These are phyloP conservation scores for Aphrocallistes beatrix DNA, from an alignment of 37 sponge, comb jelly and placozoan genomes.

Conservation along the genomic window DNA sequence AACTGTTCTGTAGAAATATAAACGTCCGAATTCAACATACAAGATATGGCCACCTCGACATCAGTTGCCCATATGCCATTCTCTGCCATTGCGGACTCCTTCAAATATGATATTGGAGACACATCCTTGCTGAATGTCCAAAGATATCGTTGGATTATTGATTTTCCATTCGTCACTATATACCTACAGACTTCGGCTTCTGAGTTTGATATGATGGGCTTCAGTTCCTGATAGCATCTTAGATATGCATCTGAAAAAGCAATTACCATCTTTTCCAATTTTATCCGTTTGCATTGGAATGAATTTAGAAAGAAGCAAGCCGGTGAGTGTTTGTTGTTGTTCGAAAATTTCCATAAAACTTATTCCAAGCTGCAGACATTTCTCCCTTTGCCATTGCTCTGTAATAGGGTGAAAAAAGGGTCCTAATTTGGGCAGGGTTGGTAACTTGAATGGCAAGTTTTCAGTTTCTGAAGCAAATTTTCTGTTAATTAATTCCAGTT, in stretches of 20 bases:
- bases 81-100: no score
- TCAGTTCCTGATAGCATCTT: neutral
- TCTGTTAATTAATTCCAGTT: neutral
- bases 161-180: neutral
- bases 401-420: neutral
- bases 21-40: no score
- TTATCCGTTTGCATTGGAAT: neutral
- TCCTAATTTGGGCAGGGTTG: neutral
- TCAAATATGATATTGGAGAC: no score
- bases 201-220: neutral
- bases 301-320: neutral
- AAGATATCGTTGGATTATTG: neutral
- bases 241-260: neutral
- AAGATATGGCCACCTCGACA: no score
- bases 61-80: no score
- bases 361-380: neutral
- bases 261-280: neutral
- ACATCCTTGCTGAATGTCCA: neutral
- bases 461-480: neutral
- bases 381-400: neutral
- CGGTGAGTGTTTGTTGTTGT: neutral
- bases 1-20: no score
- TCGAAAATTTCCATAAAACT: neutral
- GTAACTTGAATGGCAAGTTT: neutral
- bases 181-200: neutral